Evolutionary conservation across 1,140 invertebrate species (phyloP).

Genomic region (Pseudachorutes palmiensis): DNA sequence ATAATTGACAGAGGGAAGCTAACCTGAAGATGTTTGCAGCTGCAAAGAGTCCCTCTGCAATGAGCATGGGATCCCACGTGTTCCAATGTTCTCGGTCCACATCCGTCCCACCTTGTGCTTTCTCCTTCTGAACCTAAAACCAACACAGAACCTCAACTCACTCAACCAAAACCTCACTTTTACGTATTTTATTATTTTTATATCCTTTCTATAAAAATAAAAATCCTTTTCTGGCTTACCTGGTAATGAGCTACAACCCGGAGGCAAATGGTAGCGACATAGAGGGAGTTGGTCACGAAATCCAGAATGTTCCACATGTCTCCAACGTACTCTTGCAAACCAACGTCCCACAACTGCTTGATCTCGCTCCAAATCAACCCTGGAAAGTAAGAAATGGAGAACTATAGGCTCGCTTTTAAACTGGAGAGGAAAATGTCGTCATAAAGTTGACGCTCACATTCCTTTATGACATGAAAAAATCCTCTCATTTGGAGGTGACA

Average conservation of each 20-base stretch:
- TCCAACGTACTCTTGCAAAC: conserved; percentile 85
- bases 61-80: conserved; percentile 85
- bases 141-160: neutral
- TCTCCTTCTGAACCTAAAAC: conserved; percentile 56
- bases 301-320: conserved; percentile 99
- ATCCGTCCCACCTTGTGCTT: conserved; percentile 42
- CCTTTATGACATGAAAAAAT: too few species aligned
- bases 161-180: neutral
- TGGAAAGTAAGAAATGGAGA: conserved; percentile 39
- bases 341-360: conserved; percentile 96
- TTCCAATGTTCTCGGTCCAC: conserved; percentile 57
- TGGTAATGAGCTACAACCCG: conserved; percentile 86
- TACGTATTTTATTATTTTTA: too few species aligned
- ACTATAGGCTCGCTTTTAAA: neutral
- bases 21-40: conserved; percentile 87
- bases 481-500: too few species aligned
- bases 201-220: neutral
- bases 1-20: neutral
- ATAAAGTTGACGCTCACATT: too few species aligned
- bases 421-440: too few species aligned
- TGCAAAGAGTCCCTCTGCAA: conserved; percentile 88
- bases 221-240: conserved; percentile 46
- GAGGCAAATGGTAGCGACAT: conserved; percentile 90
- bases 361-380: conserved; percentile 98
- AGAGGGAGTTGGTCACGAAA: conserved; percentile 95